Base-by-base conservation (phyloP, 2,888 invertebrate genomes). In the Hesperia comma region DNA sequence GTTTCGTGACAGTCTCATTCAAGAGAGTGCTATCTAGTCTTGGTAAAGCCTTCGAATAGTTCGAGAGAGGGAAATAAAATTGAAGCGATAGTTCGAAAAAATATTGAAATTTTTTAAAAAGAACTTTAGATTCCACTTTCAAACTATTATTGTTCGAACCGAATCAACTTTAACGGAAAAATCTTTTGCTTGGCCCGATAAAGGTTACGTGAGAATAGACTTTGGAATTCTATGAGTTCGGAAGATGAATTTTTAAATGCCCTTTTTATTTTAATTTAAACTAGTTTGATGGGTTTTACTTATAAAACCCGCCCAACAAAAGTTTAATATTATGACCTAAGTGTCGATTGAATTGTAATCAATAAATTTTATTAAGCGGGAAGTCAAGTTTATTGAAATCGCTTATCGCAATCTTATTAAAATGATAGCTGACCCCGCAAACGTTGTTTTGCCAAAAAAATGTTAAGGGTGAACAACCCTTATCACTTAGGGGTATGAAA, bases 1-100 rank as follows among this genome's bases (percentile, higher is more conserved):
- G 12, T 19, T 63, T 43, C 43, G n/a, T 33, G 33, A 46, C 51
- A 40, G 32, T 43, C 53, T 64, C 64, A 64, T 64, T 64, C 53
- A 32, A 41, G 53, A 64, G 64, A 64, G 64, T 64, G 64, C 64
- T 41, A 64, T 53, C 64, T 64, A 26, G 63, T 56, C 58, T 32
- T 37, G 6, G 63, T 41, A 41, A 53, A 64, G 51, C 64, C 40
- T 32, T 63, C 55, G 49, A 32, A 49, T 46, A 41, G 46, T 56
- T 43, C 53, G 32, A 49, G 15, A 15, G n/a, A 46, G 46, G 51
- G 56, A 46, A 57, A 51, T 37, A 57, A 26, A 40, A 26, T 33
- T 51, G 51, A 41, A 37, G 15, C 37, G 40, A 57, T 54, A 60
- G 58, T 53, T 60, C 40, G 51, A 41, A 58, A 57, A 66, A 66